Evolutionary conservation across 2,113 vertebrate genomes (phyloP).

Genomic region (Chrysochloris asiatica): DNA sequence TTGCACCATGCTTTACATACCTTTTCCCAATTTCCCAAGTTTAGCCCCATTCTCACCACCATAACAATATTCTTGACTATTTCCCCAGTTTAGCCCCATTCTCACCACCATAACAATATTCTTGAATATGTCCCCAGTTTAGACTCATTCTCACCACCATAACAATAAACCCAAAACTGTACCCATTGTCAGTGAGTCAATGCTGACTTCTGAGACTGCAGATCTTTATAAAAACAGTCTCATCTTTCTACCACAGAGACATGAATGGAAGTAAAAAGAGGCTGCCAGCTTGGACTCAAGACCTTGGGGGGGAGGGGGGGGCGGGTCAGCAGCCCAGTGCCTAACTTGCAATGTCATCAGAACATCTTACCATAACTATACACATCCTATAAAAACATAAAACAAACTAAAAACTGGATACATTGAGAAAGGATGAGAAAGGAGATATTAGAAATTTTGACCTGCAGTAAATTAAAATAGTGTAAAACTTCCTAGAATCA

Average conservation of each 20-base stretch:
- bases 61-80: neutral
- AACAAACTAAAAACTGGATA: neutral
- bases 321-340: too few species aligned
- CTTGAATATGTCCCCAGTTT: neutral
- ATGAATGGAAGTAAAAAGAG: too few species aligned
- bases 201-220: too few species aligned
- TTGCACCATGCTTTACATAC: neutral
- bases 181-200: too few species aligned
- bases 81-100: neutral
- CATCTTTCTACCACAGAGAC: too few species aligned
- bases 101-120: neutral
- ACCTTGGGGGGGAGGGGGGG: too few species aligned
- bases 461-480: neutral
- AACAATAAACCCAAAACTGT: too few species aligned
- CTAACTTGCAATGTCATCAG: too few species aligned
- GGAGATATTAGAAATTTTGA: neutral
- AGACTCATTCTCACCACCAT: neutral
- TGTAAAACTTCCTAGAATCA: neutral
- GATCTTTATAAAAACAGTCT: too few species aligned
- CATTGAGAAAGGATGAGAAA: neutral
- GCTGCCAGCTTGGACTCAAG: too few species aligned
- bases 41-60: neutral
- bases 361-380: too few species aligned
- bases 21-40: neutral
- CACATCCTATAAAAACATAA: neutral